Evolutionary conservation across 1,140 invertebrate genomes (phyloP), one percentile per base, ranked within the genome.

Genomic region (Penaeus japonicus): DNA sequence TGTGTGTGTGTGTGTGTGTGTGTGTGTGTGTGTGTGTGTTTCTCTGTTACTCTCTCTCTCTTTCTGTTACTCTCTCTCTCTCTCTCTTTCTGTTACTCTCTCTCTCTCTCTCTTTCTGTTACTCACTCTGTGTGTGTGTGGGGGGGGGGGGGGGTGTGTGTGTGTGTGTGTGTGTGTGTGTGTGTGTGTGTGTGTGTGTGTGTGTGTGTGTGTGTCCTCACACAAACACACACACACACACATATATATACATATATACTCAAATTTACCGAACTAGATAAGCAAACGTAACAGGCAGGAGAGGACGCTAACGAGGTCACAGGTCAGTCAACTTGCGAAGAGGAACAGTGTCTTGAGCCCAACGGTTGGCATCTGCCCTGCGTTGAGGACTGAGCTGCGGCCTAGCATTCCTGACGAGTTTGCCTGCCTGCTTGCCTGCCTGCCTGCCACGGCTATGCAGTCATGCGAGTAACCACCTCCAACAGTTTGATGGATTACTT

Each of bases 131-230:
- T 65, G 62, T 65, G 62, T 65, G 62, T 65, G 62, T 65, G 62
- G 12, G 62, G 12, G 62, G 12, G 62, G 12, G 62, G 12, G 62
- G 12, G 62, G 12, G 62, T 65, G 62, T 65, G 62, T 65, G 62
- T 65, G 62, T 65, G 62, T 65, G 62, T 65, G 62, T 65, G 62
- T 65, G 62, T 65, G 62, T 65, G 62, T 65, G 62, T 65, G 62
- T 65, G 62, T 65, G 62, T 65, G 62, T 65, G 62, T 65, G 62
- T 65, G 62, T 65, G 62, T 65, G 62, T 65, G 62, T 65, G 62
- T 65, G 27, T 65, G 27, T 17, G 27, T 70, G 30, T 17, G 30
- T 70, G 62, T 70, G 20, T 59, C 15, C n/a, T 17, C n/a, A 59
- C n/a, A 59, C n/a, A 59, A 17, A 59, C n/a, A 59, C 57, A 59